These are phyloP conservation scores for Zosterops pallidus DNA, from an alignment of 2,113 vertebrate species.

Conservation along the genomic window DNA sequence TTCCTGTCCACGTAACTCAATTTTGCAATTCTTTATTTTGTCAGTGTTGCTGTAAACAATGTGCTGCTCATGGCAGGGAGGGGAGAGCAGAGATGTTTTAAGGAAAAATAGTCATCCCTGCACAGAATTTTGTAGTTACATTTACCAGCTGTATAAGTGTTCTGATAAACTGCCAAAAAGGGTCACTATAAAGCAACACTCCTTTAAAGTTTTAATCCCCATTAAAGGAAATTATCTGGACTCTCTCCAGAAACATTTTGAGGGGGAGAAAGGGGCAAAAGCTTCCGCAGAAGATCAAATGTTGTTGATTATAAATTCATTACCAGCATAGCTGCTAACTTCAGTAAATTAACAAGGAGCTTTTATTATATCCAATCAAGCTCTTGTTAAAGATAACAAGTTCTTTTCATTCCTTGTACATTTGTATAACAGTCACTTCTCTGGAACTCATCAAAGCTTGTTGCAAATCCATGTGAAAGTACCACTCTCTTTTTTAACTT, in stretches of 20 bases:
- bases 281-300: slow-evolving; percentile 62
- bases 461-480: slow-evolving; percentile 12
- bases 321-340: slow-evolving; percentile 56
- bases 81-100: slow-evolving; percentile 14
- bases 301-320: slow-evolving; percentile 67
- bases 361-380: slow-evolving; percentile 60
- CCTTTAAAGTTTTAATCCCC: slow-evolving; percentile 61
- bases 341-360: slow-evolving; percentile 65
- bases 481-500: slow-evolving; percentile 47
- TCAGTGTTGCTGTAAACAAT: slow-evolving; percentile 57
- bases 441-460: slow-evolving; percentile 57
- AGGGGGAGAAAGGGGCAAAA: slow-evolving; percentile 32
- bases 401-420: slow-evolving; percentile 50
- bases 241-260: slow-evolving; percentile 47
- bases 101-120: slow-evolving; percentile 45
- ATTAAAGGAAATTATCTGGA: slow-evolving; percentile 66
- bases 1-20: slow-evolving; percentile 37
- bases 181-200: slow-evolving; percentile 46
- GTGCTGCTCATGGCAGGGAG: slow-evolving; percentile 15
- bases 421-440: slow-evolving; percentile 51
- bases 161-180: slow-evolving; percentile 54
- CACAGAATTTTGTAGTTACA: slow-evolving; percentile 34
- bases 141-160: slow-evolving; percentile 46
- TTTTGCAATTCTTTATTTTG: slow-evolving; percentile 60
- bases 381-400: slow-evolving; percentile 69